Percentiles rank a stretch among this genome's conserved stretches.
These are phyloP conservation scores for Darevskia mixta DNA, from an alignment of 2,797 vertebrate genomes.

Conservation along the genomic window DNA sequence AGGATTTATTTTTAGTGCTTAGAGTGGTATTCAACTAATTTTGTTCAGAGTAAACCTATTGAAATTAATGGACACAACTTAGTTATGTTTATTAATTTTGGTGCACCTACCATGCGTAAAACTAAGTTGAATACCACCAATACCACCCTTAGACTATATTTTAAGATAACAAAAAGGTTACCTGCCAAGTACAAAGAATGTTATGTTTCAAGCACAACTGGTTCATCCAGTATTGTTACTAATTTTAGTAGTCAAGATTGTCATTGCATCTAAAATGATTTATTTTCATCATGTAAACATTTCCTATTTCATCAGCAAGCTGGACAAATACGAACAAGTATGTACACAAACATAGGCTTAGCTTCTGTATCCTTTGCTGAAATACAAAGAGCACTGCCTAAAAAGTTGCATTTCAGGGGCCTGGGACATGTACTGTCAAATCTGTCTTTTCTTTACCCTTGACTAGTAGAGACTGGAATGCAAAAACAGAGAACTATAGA, in stretches of 20 bases:
- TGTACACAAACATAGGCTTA: neutral
- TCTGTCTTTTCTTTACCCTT: neutral
- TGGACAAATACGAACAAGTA: neutral
- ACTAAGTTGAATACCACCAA: too few species aligned
- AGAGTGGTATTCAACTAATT: too few species aligned
- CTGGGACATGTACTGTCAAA: neutral
- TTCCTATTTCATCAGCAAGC: neutral
- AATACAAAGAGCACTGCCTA: neutral
- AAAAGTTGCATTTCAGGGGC: neutral
- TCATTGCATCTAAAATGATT: neutral
- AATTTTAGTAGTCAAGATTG: conserved; percentile 6
- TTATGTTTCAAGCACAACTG: conserved; percentile 14
- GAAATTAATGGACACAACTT: too few species aligned
- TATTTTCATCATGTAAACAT: neutral
- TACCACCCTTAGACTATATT: neutral
- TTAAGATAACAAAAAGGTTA: neutral
- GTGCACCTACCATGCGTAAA: too few species aligned
- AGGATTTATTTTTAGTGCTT: neutral
- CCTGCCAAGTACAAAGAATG: neutral
- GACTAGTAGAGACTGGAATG: neutral
- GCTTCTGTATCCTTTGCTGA: neutral
- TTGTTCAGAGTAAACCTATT: neutral
- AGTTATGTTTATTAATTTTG: too few species aligned
- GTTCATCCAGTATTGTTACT: neutral
- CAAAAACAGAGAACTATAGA: neutral